These are phyloP conservation scores for Rhagophthalmus giganteus DNA, from an alignment of 2,888 invertebrate genomes.

Conservation along the genomic window DNA sequence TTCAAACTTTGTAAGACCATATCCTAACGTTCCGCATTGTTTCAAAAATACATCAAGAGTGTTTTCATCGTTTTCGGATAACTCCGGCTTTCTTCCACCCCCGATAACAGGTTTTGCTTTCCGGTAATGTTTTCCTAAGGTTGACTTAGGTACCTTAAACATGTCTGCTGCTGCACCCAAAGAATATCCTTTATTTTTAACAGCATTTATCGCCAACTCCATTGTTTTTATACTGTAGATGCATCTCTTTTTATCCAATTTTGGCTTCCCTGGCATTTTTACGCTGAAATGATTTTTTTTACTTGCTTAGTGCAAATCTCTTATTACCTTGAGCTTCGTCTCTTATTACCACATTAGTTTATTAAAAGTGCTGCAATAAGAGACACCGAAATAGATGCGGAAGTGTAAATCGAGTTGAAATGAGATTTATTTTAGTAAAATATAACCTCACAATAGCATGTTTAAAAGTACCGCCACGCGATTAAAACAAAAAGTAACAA, in stretches of 20 bases:
- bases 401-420: no score
- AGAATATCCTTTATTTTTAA: conserved; percentile 2
- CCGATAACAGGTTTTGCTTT: neutral
- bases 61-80: conserved; percentile 2
- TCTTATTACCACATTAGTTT: no score
- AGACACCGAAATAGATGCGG: no score
- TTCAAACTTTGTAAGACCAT: conserved; percentile 5
- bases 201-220: conserved; percentile 3
- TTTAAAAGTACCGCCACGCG: no score
- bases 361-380: no score
- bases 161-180: neutral
- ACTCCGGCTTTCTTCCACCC: conserved; percentile 3
- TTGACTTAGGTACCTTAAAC: conserved; percentile 4
- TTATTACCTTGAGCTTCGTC: no score
- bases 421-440: no score
- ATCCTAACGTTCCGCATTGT: conserved; percentile 5
- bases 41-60: conserved; percentile 2
- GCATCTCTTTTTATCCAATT: neutral
- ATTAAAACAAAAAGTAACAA: no score
- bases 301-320: no score
- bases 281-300: neutral
- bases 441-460: no score
- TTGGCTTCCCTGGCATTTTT: neutral
- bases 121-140: conserved; percentile 2
- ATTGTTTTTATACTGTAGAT: neutral